Evolutionary conservation across 2,888 invertebrate species (phyloP).

Genomic region (Cryptocheilus praepositus): DNA sequence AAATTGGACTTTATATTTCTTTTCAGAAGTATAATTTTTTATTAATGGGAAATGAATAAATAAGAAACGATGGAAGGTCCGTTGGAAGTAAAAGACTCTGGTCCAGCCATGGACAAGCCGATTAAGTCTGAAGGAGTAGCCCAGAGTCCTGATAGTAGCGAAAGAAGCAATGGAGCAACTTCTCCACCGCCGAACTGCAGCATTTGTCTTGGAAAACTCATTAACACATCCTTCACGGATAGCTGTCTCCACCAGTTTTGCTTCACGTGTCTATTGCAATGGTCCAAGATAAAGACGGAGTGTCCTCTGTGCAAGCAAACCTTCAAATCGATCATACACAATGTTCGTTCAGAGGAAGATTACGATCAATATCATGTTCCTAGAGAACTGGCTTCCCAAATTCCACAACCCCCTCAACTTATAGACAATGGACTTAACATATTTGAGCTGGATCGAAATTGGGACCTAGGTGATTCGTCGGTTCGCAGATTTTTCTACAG

Average conservation of each 20-base stretch:
- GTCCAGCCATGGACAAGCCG: constrained; percentile 54
- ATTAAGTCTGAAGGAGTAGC: constrained; percentile 66
- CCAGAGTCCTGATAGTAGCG: constrained; percentile 76
- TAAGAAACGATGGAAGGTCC: constrained; percentile 45
- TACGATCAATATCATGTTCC: constrained; percentile 87
- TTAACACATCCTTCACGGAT: constrained; percentile 93
- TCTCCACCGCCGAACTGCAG: constrained; percentile 93
- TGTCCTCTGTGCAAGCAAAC: constrained; percentile 96
- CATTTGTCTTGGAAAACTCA: constrained; percentile 91
- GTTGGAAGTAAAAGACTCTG: constrained; percentile 43
- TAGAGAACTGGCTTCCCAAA: constrained; percentile 66
- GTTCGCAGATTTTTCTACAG: constrained; percentile 53
- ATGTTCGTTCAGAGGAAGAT: constrained; percentile 89
- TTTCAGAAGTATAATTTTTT: constrained; percentile 11
- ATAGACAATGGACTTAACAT: constrained; percentile 62
- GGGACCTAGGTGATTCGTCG: constrained; percentile 35
- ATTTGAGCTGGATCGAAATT: constrained; percentile 50
- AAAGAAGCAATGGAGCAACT: constrained; percentile 76
- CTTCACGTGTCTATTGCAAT: constrained; percentile 92
- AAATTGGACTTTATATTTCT: no score
- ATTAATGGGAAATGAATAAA: constrained; percentile 27
- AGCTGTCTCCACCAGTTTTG: constrained; percentile 96
- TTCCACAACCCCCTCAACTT: constrained; percentile 49
- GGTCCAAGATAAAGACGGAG: constrained; percentile 96
- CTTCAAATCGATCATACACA: constrained; percentile 94